phyloP scores from a whole-genome alignment of 1,140 invertebrate species.

The Andricus grossulariae region DNA sequence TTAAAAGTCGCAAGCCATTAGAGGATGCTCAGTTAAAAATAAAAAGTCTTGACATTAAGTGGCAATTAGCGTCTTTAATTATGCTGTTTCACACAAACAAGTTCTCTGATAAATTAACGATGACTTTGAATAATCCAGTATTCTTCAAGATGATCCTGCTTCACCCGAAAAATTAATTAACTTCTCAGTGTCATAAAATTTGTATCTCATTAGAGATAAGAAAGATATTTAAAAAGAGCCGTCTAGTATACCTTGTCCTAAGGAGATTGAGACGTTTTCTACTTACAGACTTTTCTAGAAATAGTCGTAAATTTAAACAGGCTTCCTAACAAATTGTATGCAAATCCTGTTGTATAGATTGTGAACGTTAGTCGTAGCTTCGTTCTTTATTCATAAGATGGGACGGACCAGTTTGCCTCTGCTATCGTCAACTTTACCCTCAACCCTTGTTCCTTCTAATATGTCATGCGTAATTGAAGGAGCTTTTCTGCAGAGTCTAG shows the following conservation, averaged over 20 bases:
- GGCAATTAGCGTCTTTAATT: too few relatives aligned
- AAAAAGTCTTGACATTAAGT: too few relatives aligned
- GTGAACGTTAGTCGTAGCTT: conserved; percentile 24
- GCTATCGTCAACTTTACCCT: conserved; percentile 12
- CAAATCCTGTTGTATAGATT: conserved; percentile 9
- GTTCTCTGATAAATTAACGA: too few relatives aligned
- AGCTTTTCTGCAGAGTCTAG: background rate
- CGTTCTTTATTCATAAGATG: conserved; percentile 28
- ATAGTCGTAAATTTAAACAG: conserved; percentile 6
- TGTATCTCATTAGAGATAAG: too few relatives aligned
- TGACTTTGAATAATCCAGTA: too few relatives aligned
- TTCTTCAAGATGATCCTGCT: too few relatives aligned
- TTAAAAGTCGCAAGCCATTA: too few relatives aligned
- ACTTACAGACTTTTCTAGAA: background rate
- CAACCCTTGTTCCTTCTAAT: background rate
- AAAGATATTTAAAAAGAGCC: too few relatives aligned
- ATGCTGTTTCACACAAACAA: too few relatives aligned
- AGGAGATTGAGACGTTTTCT: background rate
- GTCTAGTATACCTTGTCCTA: background rate
- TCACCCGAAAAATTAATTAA: too few relatives aligned
- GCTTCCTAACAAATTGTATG: conserved; percentile 26
- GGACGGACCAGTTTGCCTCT: background rate
- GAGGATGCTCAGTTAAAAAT: too few relatives aligned
- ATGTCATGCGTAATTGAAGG: conserved; percentile 8
- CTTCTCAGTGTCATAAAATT: too few relatives aligned